phyloP scores from a whole-genome alignment of 2,797 vertebrate genomes.

The Discoglossus pictus region DNA sequence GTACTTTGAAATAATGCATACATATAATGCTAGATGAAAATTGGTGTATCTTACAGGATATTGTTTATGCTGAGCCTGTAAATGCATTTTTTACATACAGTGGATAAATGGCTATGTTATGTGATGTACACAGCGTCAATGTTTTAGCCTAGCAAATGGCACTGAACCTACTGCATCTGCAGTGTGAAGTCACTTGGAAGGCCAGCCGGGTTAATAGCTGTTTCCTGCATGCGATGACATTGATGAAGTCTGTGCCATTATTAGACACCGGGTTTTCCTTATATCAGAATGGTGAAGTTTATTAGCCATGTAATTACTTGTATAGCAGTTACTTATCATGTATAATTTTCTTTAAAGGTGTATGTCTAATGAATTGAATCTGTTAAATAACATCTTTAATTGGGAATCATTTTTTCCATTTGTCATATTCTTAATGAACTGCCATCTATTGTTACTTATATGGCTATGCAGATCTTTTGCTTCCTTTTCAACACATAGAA shows the following conservation, averaged over 20 bases:
- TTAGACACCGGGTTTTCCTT: constrained; percentile 56
- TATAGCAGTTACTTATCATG: constrained; percentile 62
- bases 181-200: constrained; percentile 25
- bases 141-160: constrained; percentile 26
- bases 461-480: constrained; percentile 57
- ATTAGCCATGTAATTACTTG: constrained; percentile 68
- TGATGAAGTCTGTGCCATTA: constrained; percentile 60
- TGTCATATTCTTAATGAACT: constrained; percentile 62
- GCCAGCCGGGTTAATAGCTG: constrained; percentile 47
- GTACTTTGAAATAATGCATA: no score
- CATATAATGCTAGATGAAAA: no score
- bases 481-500: no score
- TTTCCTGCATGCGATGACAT: constrained; percentile 56
- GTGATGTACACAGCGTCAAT: constrained; percentile 12
- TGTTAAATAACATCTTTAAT: constrained; percentile 69
- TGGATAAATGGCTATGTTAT: constrained; percentile 34
- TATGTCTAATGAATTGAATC: constrained; percentile 60
- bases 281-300: constrained; percentile 62
- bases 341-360: constrained; percentile 56
- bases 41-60: no score
- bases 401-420: constrained; percentile 63
- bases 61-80: constrained; percentile 33
- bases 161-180: constrained; percentile 30
- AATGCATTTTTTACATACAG: constrained; percentile 15
- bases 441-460: constrained; percentile 60